Conservation (phyloP, 2,797 vertebrate genomes). For the Myoxocephalus aenaeus region DNA sequence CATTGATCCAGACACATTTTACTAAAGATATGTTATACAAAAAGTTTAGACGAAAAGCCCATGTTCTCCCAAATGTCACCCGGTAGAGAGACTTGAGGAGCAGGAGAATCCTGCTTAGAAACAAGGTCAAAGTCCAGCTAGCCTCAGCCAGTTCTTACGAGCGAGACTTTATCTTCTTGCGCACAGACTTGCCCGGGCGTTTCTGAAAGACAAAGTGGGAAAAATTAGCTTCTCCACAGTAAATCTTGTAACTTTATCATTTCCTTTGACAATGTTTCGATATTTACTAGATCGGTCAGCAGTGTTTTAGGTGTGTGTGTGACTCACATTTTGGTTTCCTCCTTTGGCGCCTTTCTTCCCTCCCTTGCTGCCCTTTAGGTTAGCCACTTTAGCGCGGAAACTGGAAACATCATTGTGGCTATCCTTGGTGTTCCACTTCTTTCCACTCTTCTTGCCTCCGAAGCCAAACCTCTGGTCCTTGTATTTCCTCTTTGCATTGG, state of each 20-base stretch:
- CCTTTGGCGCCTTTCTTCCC: constrained; percentile 85
- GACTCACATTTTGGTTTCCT: constrained; percentile 83
- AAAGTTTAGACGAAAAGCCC: constrained; percentile 15
- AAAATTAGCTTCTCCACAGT: neutral
- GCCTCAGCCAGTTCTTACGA: constrained; percentile 48
- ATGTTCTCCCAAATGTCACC: constrained; percentile 10
- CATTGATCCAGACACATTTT: constrained; percentile 14
- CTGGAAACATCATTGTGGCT: constrained; percentile 92
- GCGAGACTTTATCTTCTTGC: constrained; percentile 92
- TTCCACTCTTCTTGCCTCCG: constrained; percentile 95
- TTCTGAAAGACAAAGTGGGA: constrained; percentile 83
- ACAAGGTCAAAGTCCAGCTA: constrained; percentile 35
- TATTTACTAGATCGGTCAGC: neutral
- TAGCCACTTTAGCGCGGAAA: constrained; percentile 89
- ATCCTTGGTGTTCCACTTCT: constrained; percentile 97
- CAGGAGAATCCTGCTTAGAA: constrained; percentile 5
- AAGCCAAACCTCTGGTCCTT: constrained; percentile 98
- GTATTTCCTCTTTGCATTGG: constrained; percentile 91
- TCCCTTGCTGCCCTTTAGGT: constrained; percentile 84
- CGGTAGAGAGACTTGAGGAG: constrained; percentile 1
- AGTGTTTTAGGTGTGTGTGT: neutral
- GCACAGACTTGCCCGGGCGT: constrained; percentile 91
- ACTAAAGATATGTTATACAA: constrained; percentile 1
- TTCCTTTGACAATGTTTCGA: neutral
- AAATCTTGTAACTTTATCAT: neutral